Evolutionary conservation across 2,113 vertebrate species (phyloP), one percentile per base, ranked within the genome.

Genomic region (Fukomys damarensis): DNA sequence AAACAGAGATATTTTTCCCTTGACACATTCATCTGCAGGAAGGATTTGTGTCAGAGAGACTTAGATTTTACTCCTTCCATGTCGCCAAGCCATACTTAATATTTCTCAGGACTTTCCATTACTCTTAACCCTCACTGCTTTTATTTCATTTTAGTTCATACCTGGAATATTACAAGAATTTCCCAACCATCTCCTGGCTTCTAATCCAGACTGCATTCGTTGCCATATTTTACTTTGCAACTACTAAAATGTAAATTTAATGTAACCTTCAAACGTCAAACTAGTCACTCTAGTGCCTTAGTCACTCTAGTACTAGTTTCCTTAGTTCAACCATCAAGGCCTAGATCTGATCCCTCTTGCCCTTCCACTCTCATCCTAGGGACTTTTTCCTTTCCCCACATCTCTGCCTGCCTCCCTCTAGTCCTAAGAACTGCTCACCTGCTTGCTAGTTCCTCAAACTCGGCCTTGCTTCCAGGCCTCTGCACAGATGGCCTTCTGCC

Each of bases 231-330:
- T 66, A 79, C 80, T 84, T 91, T 79, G 35, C 16, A 79, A 77
- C 41, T 88, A 46, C 41, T 86, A 91, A 94, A 65, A 93, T 86
- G 93, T 32, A 91, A 82, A 77, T 56, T 74, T 81, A 81, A 88
- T 24, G 63, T 54, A 13, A 89, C 70, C 89, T 97, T 93, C 16
- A 70, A 88, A 59, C 20, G 70, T 91, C 43, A 96, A 30, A 63
- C n/a, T 89, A n/a, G n/a, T n/a, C n/a, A n/a, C n/a, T n/a, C n/a
- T n/a, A n/a, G n/a, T n/a, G n/a, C n/a, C n/a, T 19, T 82, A 74
- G 7, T 43, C 19, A 20, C n/a, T 89, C 22, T n/a, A 82, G 80
- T 56, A 46, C 10, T 66, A 35, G 63, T 65, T 65, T 13, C 11
- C 54, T 56, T n/a, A 24, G 7, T 7, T 72, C 19, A 74, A 66